These are phyloP conservation scores for Hydrotaea cyrtoneurina DNA, from an alignment of 2,888 invertebrate species.

Conservation along the genomic window DNA sequence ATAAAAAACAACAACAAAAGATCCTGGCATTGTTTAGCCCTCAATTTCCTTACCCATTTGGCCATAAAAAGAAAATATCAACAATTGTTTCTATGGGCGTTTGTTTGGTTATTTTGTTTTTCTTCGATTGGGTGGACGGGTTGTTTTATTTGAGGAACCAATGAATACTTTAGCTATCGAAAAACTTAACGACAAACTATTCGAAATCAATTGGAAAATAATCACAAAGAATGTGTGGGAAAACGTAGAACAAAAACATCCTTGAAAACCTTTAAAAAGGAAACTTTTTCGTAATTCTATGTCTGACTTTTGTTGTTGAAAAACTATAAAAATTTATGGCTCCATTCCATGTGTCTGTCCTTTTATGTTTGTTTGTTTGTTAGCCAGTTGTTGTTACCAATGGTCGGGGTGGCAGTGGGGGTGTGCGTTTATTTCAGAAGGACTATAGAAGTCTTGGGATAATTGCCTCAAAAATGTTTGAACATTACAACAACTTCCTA, in stretches of 20 bases:
- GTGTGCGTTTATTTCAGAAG: neutral
- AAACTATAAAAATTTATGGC: constrained; percentile 67
- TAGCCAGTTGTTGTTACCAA: neutral
- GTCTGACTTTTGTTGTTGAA: constrained; percentile 59
- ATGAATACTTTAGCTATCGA: neutral
- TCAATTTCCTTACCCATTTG: neutral
- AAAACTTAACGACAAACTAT: constrained; percentile 59
- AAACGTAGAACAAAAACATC: neutral
- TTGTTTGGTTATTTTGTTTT: neutral
- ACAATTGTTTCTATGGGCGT: constrained; percentile 51
- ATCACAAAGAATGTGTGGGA: constrained; percentile 56
- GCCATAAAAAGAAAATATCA: constrained; percentile 50
- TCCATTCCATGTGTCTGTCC: constrained; percentile 27
- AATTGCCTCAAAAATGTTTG: constrained; percentile 56
- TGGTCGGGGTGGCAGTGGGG: neutral
- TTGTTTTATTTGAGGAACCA: neutral
- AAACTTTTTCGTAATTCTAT: constrained; percentile 24
- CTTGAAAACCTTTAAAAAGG: neutral
- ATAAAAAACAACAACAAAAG: neutral
- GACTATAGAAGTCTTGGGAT: constrained; percentile 35
- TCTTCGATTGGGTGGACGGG: neutral
- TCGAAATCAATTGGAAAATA: constrained; percentile 68
- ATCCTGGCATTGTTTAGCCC: neutral
- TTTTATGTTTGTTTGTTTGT: neutral
- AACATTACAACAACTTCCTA: neutral